Evolutionary conservation across 2,797 vertebrate species (phyloP), one percentile per base, ranked within the genome.

Genomic region (Agapornis canus): DNA sequence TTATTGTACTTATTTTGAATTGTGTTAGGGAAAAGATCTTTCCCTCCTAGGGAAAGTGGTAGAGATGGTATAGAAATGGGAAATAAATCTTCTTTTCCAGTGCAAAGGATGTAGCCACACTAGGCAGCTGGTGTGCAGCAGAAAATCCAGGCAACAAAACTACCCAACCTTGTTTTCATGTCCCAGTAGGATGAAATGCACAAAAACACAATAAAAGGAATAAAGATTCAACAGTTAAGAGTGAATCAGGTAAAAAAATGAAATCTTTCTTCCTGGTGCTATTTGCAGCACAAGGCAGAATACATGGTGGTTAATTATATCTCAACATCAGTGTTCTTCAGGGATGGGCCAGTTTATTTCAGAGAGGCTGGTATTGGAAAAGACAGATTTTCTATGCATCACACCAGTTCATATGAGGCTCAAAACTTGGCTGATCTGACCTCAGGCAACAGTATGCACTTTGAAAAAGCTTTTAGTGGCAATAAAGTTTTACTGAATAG

Each of bases 401-500:
- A 82, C 19, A 95, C 91, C 70, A 84, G 85, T 91, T 94, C 85
- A 86, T 72, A 45, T 54, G 82, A 95, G 88, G 69, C 82, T 92
- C 63, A 70, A 72, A 88, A 45, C 70, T 91, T 92, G 76, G 66
- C 85, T 95, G 77, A 23, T 88, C 77, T 95, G 96, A 95, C 95
- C 91, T 95, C 82, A 89, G 93, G 85, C 91, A 79, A 63, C 29
- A 40, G 51, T 76, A 13, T 88, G 66, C 77, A 51, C 94, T 90
- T 92, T 91, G 91, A 92, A 95, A 92, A 96, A 92, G 80, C 54
- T 95, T 96, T 95, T 82, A 95, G 86, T 76, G 29, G 80, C 77
- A 91, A 86, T 95, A 90, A 95, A 91, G 73, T 96, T 96, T 95
- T 96, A 95, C 91, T 63, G 82, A 95, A 84, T 48, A 91, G 49